Evolutionary conservation across 2,797 vertebrate genomes (phyloP).

Genomic region (Paedocypris micromegethes): DNA sequence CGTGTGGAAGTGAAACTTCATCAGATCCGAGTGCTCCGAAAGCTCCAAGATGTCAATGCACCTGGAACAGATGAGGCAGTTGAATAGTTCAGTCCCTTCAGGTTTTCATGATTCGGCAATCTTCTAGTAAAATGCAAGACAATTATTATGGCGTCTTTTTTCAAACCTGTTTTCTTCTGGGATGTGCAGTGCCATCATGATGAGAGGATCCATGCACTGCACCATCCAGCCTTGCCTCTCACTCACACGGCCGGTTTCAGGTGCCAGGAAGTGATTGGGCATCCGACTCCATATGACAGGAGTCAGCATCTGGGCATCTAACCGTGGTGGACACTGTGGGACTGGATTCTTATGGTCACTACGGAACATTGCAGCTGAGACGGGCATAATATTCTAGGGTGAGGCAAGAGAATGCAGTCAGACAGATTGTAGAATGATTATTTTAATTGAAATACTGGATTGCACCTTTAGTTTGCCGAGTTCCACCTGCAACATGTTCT

Average conservation of each 20-base stretch:
- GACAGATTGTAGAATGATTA: no score
- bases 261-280: slow-evolving; percentile 82
- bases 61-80: slow-evolving; percentile 63
- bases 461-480: slow-evolving; percentile 91
- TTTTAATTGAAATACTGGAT: slow-evolving; percentile 23
- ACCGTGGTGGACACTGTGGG: slow-evolving; percentile 84
- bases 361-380: slow-evolving; percentile 92
- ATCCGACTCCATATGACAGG: slow-evolving; percentile 93
- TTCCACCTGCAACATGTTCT: slow-evolving; percentile 87
- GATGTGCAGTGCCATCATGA: slow-evolving; percentile 93
- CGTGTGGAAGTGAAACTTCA: slow-evolving; percentile 90
- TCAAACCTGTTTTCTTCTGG: slow-evolving; percentile 94
- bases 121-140: no score
- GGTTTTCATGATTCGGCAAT: no score
- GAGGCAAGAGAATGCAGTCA: slow-evolving; percentile 5
- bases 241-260: slow-evolving; percentile 69
- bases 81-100: no score
- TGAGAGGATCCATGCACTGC: slow-evolving; percentile 78
- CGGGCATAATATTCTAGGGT: slow-evolving; percentile 89
- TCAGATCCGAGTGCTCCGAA: slow-evolving; percentile 77
- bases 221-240: slow-evolving; percentile 85
- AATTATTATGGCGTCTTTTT: no score
- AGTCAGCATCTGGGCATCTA: slow-evolving; percentile 82
- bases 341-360: slow-evolving; percentile 87
- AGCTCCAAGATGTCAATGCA: slow-evolving; percentile 92